Evolutionary conservation across 2,797 vertebrate species (phyloP).

Genomic region (Coluber constrictor): DNA sequence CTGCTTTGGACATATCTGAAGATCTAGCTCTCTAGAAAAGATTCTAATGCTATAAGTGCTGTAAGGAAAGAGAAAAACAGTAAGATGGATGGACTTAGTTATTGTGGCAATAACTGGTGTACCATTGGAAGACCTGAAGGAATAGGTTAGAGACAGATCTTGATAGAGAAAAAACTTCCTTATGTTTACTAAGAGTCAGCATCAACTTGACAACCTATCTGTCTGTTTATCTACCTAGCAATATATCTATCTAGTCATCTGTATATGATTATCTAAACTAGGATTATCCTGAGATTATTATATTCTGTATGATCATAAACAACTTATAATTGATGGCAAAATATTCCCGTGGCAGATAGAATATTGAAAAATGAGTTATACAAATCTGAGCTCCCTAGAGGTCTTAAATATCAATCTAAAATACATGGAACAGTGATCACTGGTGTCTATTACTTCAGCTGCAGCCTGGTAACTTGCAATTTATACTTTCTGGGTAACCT

Average conservation of each 20-base stretch:
- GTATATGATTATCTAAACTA: constrained; percentile 46
- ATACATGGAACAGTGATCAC: constrained; percentile 65
- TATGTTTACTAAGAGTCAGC: background rate
- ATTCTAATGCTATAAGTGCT: background rate
- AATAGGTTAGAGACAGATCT: background rate
- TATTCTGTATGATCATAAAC: constrained; percentile 56
- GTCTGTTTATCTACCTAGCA: background rate
- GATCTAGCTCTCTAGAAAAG: background rate
- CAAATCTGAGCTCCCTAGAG: constrained; percentile 57
- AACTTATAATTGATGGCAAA: constrained; percentile 57
- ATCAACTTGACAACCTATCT: background rate
- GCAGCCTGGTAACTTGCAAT: constrained; percentile 60
- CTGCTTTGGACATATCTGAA: background rate
- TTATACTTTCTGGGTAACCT: constrained; percentile 66
- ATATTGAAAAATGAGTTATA: constrained; percentile 64
- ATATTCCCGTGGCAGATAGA: constrained; percentile 48
- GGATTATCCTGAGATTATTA: constrained; percentile 24
- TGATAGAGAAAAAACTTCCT: background rate
- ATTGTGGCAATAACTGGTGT: background rate
- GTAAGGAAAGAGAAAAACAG: background rate
- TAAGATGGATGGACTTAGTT: background rate
- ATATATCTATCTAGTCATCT: constrained; percentile 6
- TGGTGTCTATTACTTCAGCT: constrained; percentile 57
- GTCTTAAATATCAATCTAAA: constrained; percentile 65
- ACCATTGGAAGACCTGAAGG: background rate